Evolutionary conservation across 1,140 invertebrate genomes (phyloP), one percentile per base, ranked within the genome.

Genomic region (Cotesia typhae): DNA sequence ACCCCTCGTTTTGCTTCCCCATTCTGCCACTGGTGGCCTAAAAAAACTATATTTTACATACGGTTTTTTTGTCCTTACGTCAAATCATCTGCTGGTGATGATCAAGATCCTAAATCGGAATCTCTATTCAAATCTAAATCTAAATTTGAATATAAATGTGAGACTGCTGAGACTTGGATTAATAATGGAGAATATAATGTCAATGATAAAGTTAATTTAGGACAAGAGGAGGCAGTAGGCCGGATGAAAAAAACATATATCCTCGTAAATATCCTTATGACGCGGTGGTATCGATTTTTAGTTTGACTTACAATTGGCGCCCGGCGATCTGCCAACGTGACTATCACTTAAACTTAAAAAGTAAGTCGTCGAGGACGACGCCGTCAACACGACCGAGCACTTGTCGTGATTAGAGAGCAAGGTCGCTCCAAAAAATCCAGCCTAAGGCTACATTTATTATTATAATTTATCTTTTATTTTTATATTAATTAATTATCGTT

Each of bases 1-100:
- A 80, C 72, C 78, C 79, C 73, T 65, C 57, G 68, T 74, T 68
- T 55, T 41, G 53, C 70, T 66, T 51, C 53, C 59, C 28, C 55
- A 35, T 61, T 36, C 12, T 70, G 55, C 60, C 20, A 41, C 51
- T 53, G 63, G 17, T 60, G 35, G 70, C 67, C 37, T 70, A 59
- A 69, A 59, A 70, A 7, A 57, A 38, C 70, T 36, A 35, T 61
- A 41, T 67, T 66, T 37, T 61, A 41, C 41, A 38, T 51, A 41
- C 52, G 37, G 17, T 35, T 71, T 67, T 68, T 38, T 52, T 35
- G 17, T 53, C 7, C 14, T 57, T 10, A 14, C 51, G 36, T 67
- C 66, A 53, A 65, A 17, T 36, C 53, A 55, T 14, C n/a, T 55
- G 12, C 9, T 55, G 12, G 41, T 9, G 53, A 55, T 28, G 28